Percentiles rank a stretch among this genome's conserved stretches.
phyloP scores from a whole-genome alignment of 2,797 vertebrate genomes.

The Lepilemur ruficaudatus region DNA sequence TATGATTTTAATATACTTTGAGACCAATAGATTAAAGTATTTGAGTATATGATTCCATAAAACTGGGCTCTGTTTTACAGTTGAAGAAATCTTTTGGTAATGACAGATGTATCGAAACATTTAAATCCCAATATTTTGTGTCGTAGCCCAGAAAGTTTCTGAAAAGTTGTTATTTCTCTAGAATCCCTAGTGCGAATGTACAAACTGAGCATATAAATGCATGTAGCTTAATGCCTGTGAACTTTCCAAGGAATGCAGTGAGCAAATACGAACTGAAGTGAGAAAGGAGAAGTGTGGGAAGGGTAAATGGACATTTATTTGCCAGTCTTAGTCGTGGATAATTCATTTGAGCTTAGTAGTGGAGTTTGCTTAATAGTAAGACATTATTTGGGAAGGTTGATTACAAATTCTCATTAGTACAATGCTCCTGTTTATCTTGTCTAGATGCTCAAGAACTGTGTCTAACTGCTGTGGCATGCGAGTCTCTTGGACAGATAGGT shows the following conservation, averaged over 20 bases:
- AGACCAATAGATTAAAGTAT: not conserved
- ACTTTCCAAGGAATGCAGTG: not conserved
- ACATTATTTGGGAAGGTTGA: not conserved
- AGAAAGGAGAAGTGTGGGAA: not conserved
- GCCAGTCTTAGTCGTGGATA: not conserved
- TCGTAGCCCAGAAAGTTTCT: not conserved
- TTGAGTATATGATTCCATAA: not conserved
- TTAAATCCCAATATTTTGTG: not conserved
- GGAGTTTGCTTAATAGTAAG: not conserved
- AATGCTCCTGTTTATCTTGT: not conserved
- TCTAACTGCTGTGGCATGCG: not conserved
- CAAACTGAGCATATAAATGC: not conserved
- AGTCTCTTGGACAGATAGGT: not conserved
- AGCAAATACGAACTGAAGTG: not conserved
- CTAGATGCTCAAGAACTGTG: not conserved
- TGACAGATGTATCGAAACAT: not conserved
- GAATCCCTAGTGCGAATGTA: not conserved
- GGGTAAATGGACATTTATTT: not conserved
- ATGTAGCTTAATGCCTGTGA: not conserved
- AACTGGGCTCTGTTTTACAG: not conserved
- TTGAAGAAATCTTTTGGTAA: not conserved
- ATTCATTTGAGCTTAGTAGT: not conserved
- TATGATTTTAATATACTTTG: constrained; percentile 13
- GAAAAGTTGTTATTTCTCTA: not conserved
- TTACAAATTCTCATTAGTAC: not conserved